phyloP scores from a whole-genome alignment of 1,140 invertebrate genomes.

The Drosophila athabasca region DNA sequence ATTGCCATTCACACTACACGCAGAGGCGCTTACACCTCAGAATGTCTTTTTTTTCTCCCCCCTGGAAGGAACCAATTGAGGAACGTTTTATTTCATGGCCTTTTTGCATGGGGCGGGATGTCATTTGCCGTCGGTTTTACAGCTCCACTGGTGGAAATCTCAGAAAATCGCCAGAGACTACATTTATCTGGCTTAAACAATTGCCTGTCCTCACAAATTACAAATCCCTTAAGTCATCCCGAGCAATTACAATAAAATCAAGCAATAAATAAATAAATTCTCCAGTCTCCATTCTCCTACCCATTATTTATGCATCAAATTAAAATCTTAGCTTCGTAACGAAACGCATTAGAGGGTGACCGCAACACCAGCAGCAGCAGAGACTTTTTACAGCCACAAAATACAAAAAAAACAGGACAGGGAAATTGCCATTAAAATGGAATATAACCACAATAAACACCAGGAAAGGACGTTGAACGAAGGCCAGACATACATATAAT shows the following conservation, averaged over 20 bases:
- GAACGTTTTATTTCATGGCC: no score
- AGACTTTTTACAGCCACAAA: background rate
- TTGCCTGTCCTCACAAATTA: constrained; percentile 37
- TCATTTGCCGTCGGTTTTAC: no score
- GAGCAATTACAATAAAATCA: constrained; percentile 20
- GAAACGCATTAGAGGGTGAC: constrained; percentile 15
- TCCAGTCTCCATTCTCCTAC: constrained; percentile 3
- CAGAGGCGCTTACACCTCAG: no score
- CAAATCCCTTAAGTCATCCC: constrained; percentile 51
- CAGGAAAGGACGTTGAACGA: constrained; percentile 9
- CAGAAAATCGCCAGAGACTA: no score
- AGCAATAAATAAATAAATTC: constrained; percentile 59
- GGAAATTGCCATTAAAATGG: constrained; percentile 45
- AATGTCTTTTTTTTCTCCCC: no score
- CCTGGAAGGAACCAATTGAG: no score
- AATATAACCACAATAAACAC: constrained; percentile 27
- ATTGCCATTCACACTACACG: no score
- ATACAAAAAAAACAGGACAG: constrained; percentile 6
- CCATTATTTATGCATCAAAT: constrained; percentile 62
- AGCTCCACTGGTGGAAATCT: no score
- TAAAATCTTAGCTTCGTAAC: constrained; percentile 43
- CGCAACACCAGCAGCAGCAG: constrained; percentile 3
- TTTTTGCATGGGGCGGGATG: no score
- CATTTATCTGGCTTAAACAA: constrained; percentile 1
- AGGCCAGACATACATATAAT: constrained; percentile 24